Evolutionary conservation across 2,888 invertebrate species (phyloP).

Genomic region (Liodrosophila aerea): DNA sequence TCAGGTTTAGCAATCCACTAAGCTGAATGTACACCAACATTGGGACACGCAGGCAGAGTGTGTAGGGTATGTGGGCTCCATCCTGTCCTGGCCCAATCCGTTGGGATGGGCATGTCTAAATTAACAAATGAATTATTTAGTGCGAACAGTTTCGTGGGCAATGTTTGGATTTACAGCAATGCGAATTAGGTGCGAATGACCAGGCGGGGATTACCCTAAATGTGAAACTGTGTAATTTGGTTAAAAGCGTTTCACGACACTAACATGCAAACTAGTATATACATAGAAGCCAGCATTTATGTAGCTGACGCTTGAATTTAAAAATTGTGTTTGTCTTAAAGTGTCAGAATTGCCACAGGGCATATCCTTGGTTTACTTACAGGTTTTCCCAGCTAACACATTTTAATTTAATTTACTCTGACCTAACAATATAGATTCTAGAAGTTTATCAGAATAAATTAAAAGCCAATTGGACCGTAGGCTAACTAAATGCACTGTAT

Average conservation of each 20-base stretch:
- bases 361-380: no score
- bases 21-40: constrained; percentile 43
- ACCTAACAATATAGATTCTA: no score
- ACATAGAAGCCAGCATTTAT: constrained; percentile 1
- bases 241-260: constrained; percentile 52
- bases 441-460: no score
- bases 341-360: no score
- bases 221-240: constrained; percentile 66
- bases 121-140: constrained; percentile 76
- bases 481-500: no score
- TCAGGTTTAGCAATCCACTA: constrained; percentile 25
- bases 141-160: constrained; percentile 68
- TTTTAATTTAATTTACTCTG: neutral
- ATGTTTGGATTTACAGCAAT: constrained; percentile 61
- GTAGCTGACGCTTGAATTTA: no score
- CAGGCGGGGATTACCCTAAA: constrained; percentile 68
- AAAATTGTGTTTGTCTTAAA: neutral
- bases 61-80: neutral
- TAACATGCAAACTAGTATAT: constrained; percentile 6
- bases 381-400: neutral
- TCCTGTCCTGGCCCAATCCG: neutral
- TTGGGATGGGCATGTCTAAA: constrained; percentile 56
- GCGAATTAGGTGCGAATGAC: constrained; percentile 74
- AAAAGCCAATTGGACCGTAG: no score
- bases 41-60: neutral